A percentile compares a stretch with the other conserved stretches of the same genome.
Conservation (phyloP, 2,797 vertebrate species). For the Sebastes itinus region DNA sequence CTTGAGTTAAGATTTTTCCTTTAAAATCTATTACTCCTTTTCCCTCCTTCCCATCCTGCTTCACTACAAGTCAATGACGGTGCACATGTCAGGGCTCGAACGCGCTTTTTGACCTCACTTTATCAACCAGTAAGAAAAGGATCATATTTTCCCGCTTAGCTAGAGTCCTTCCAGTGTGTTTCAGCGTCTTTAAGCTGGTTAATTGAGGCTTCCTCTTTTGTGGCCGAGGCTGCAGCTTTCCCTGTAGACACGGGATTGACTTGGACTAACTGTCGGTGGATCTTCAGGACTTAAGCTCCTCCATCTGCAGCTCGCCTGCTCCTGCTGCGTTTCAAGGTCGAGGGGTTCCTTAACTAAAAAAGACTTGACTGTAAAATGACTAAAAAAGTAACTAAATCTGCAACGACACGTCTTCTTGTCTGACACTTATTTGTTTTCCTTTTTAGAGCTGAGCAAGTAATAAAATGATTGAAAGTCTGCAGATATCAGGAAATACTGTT, state of each 20-base stretch:
- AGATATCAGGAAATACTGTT: constrained; percentile 19
- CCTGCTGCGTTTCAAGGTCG: constrained; percentile 64
- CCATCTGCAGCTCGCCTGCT: constrained; percentile 69
- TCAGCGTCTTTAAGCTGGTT: constrained; percentile 78
- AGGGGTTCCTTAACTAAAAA: constrained; percentile 23
- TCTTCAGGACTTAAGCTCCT: constrained; percentile 86
- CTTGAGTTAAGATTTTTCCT: not conserved
- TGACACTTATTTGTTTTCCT: constrained; percentile 3
- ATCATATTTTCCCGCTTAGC: constrained; percentile 39
- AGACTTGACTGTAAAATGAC: constrained; percentile 1
- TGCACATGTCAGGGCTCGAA: not conserved
- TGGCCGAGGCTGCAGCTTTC: constrained; percentile 80
- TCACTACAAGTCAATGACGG: not conserved
- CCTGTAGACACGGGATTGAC: constrained; percentile 90
- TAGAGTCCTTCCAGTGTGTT: constrained; percentile 74
- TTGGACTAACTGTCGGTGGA: constrained; percentile 81
- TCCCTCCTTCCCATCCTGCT: not conserved
- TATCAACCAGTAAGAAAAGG: constrained; percentile 40
- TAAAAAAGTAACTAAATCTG: not conserved
- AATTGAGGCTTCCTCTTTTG: constrained; percentile 82
- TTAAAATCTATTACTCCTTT: not conserved
- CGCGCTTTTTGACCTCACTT: constrained; percentile 43
- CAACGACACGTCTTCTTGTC: not conserved
- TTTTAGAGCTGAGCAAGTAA: not conserved
- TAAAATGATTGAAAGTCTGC: not conserved